Evolutionary conservation across 1,140 invertebrate species (phyloP), one percentile per base, ranked within the genome.

Genomic region (Brachionus koreanus): DNA sequence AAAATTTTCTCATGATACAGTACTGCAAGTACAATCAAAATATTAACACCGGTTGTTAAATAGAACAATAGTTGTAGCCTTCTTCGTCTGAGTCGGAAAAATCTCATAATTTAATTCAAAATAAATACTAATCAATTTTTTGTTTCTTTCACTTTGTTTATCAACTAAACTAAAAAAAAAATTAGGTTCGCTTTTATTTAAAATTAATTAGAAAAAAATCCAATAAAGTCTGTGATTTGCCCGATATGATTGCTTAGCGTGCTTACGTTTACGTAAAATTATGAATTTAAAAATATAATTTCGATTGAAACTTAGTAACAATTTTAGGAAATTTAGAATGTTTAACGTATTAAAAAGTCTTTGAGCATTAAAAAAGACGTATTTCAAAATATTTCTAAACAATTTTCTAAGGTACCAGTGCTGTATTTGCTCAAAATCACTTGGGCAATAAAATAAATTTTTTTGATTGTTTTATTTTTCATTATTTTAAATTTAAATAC

Each of bases 1-100:
- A 74, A 76, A 43, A 83, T 52, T 61, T 83, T 83, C 75, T 75
- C 43, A 75, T 52, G 43, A 37, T 75, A 75, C 6, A 65, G 12
- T 5, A 74, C 35, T n/a, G 52, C 33, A n/a, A 52, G 23, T 19
- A 52, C 67, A 23, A 46, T 46, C 19, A 75, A 33, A 13, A 72
- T 6, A 52, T 75, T 75, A 16, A 75, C 6, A 39, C 49, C 25
- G 23, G 43, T 69, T 16, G 65, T 69, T 16, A 69, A 16, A 19
- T 37, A 69, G 19, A 69, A 69, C 6, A 37, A 69, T 69, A 35
- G 19, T 69, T 69, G 33, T 3, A 69, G 35, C 33, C 37, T 69
- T 39, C 19, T 69, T 39, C 65, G 65, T 39, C 65, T 33, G 13
- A 69, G n/a, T 69, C 65, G 65, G 19, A 39, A 39, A 23, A 69